Conservation (phyloP, 2,888 invertebrate genomes). For the Galerucella calmariensis region DNA sequence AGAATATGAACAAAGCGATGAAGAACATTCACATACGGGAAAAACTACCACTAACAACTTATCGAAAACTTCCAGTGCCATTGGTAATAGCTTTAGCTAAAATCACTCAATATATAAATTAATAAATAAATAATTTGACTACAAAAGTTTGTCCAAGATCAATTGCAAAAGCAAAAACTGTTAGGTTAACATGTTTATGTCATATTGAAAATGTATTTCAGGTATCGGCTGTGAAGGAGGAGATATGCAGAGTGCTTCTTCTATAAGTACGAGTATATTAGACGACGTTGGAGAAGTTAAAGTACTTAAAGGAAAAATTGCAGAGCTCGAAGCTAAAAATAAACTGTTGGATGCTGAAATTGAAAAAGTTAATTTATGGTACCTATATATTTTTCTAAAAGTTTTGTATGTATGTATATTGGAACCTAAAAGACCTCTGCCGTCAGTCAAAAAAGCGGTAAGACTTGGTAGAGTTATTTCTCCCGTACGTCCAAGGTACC, state of each 20-base stretch:
- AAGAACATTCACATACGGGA: slow-evolving; percentile 16
- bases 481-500: too few relatives aligned
- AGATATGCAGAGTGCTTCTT: slow-evolving; percentile 45
- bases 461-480: too few relatives aligned
- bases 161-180: not conserved
- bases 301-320: slow-evolving; percentile 48
- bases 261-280: slow-evolving; percentile 49
- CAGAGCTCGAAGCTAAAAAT: slow-evolving; percentile 48
- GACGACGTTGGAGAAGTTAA: slow-evolving; percentile 50
- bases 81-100: not conserved
- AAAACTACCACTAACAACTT: slow-evolving; percentile 17
- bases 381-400: too few relatives aligned
- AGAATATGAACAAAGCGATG: slow-evolving; percentile 23
- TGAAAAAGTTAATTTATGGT: slow-evolving; percentile 46
- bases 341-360: slow-evolving; percentile 52
- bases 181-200: too few relatives aligned
- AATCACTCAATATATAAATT: not conserved
- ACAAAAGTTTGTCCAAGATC: not conserved
- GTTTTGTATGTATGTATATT: too few relatives aligned
- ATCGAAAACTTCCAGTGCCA: slow-evolving; percentile 40
- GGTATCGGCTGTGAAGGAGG: slow-evolving; percentile 36
- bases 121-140: too few relatives aligned
- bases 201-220: not conserved
- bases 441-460: too few relatives aligned
- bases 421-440: too few relatives aligned